Evolutionary conservation across 2,113 vertebrate species (phyloP).

Genomic region (chimpanzee (Pan troglodytes)): DNA sequence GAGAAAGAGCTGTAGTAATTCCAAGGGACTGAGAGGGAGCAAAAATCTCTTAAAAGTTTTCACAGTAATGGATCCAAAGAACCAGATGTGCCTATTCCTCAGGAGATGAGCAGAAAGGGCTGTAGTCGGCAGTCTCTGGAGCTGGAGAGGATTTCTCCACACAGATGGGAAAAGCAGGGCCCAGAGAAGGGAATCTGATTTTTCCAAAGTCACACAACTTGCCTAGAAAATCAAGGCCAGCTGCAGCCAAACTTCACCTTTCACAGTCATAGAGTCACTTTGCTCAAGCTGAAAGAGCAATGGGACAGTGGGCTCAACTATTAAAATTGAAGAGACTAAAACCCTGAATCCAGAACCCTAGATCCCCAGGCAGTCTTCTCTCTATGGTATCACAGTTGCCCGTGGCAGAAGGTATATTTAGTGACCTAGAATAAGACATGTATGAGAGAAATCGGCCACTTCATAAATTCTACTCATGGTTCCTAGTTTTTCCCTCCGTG

Average conservation of each 20-base stretch:
- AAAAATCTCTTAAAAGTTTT: constrained; percentile 36
- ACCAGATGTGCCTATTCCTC: constrained; percentile 19
- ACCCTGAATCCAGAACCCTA: background rate
- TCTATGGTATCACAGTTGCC: background rate
- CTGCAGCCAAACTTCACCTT: background rate
- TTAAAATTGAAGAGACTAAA: background rate
- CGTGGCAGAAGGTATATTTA: background rate
- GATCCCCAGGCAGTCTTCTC: rapidly evolving
- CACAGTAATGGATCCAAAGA: constrained; percentile 48
- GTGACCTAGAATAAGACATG: background rate
- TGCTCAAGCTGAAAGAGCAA: background rate
- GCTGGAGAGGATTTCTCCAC: rapidly evolving
- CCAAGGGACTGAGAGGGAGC: background rate
- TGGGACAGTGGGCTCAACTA: background rate
- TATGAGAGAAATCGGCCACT: background rate
- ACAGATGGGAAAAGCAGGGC: background rate
- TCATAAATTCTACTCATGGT: background rate
- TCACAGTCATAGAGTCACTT: background rate
- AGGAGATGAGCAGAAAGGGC: background rate
- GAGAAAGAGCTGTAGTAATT: constrained; percentile 36
- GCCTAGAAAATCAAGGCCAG: background rate
- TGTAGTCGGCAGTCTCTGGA: background rate
- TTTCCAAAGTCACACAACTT: background rate
- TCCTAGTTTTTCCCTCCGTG: background rate
- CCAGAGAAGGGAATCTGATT: background rate